Percentiles rank a stretch among this genome's conserved stretches.
phyloP scores from a whole-genome alignment of 2,888 invertebrate genomes.

The Uloborus plumipes region DNA sequence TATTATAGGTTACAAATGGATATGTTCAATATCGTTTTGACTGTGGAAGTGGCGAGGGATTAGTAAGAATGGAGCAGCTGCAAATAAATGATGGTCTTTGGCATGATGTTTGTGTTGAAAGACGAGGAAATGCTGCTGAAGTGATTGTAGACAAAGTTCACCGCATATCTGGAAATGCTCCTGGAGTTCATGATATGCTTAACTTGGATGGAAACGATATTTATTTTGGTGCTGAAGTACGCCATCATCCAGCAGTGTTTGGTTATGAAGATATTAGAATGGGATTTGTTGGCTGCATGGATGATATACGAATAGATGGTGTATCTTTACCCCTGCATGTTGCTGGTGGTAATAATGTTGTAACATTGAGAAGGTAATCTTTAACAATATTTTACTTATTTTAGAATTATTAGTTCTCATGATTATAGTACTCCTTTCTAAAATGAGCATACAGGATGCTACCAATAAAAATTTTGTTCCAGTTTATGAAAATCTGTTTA shows the following conservation, averaged over 20 bases:
- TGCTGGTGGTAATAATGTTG: constrained; percentile 66
- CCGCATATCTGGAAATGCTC: constrained; percentile 79
- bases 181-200: constrained; percentile 83
- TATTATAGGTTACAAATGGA: constrained; percentile 80
- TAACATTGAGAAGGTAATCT: constrained; percentile 55
- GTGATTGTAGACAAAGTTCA: constrained; percentile 83
- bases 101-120: constrained; percentile 83
- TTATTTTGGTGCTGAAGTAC: constrained; percentile 72
- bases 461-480: too few species aligned
- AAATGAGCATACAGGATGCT: too few species aligned
- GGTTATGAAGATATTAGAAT: constrained; percentile 81
- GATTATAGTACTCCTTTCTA: too few species aligned
- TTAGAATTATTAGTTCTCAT: too few species aligned
- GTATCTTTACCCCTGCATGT: constrained; percentile 82
- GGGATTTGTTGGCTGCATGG: constrained; percentile 93
- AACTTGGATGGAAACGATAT: constrained; percentile 79
- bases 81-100: constrained; percentile 87
- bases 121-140: constrained; percentile 84
- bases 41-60: constrained; percentile 90
- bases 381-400: not conserved
- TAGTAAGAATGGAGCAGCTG: constrained; percentile 82
- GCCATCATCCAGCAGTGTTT: constrained; percentile 72
- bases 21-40: constrained; percentile 91
- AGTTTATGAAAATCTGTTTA: too few species aligned
- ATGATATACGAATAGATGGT: constrained; percentile 84